Conservation (phyloP, 2,113 vertebrate genomes). For the Cyrtonyx montezumae region DNA sequence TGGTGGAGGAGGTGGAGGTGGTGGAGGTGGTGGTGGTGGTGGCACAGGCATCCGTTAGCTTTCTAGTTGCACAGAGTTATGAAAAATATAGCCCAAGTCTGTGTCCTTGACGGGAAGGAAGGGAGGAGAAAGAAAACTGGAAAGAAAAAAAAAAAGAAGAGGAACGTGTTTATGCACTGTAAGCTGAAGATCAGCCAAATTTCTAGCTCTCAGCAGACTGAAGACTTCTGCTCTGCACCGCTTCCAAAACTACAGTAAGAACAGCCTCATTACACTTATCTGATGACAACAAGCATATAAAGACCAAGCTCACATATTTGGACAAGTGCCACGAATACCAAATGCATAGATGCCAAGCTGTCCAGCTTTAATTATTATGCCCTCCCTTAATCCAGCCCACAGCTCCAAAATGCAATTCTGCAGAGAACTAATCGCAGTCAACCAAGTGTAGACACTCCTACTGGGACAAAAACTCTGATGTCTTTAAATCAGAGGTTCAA, state of each 20-base stretch:
- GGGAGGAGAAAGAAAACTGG: background rate
- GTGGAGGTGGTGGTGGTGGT: slow-evolving; percentile 1
- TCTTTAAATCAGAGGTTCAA: background rate
- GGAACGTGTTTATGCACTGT: background rate
- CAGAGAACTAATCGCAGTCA: background rate
- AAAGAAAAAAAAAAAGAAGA: background rate
- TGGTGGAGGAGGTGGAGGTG: slow-evolving; percentile 63
- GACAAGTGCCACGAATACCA: slow-evolving; percentile 28
- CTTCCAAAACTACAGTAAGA: background rate
- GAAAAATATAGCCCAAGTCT: slow-evolving; percentile 17
- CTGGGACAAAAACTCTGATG: background rate
- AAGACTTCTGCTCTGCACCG: slow-evolving; percentile 12
- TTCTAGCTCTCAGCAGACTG: slow-evolving; percentile 19
- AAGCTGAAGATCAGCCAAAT: background rate
- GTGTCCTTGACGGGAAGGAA: slow-evolving; percentile 4
- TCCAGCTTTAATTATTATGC: background rate
- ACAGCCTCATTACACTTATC: slow-evolving; percentile 26
- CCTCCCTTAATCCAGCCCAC: background rate
- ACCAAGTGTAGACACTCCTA: background rate
- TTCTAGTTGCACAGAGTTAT: slow-evolving; percentile 28
- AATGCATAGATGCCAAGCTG: slow-evolving; percentile 20
- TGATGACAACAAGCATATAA: slow-evolving; percentile 41
- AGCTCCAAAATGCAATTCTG: background rate
- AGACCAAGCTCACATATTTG: slow-evolving; percentile 43
- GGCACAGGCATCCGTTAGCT: slow-evolving; percentile 79